Base-by-base conservation (phyloP, 2,888 invertebrate species). In the Drosophila emarginata region DNA sequence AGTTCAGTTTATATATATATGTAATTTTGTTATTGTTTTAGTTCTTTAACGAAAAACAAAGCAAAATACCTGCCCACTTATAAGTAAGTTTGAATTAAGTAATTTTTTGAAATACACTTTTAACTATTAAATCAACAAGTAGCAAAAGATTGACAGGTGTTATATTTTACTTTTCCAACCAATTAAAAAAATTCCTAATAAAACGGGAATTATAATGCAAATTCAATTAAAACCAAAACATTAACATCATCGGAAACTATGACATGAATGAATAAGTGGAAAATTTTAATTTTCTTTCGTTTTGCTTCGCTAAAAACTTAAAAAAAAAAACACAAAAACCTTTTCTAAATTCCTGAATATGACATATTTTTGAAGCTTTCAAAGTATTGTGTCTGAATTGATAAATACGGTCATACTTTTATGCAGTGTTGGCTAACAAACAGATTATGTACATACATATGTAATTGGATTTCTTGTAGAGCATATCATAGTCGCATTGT, bases 21-120 rank as follows among this genome's bases (percentile, higher is more conserved):
- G 14, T 52, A 26, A 15, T 54, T 54, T 40, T 21, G 32, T 37
- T 37, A 12, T 52, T 61, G 28, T 32, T 12, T 11, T 45, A 59
- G 28, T 50, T 60, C 32, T 26, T 51, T 2, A 32, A 7, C 51
- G 51, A 28, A 18, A 59, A 45, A 59, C 36, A 59, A 59, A 45
- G 45, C 15, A 45, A 45, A 45, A 59, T 59, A 45, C 37, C 23
- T 57, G 36, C 2, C 57, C 56, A 56, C 56, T 32, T 53, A 28
- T 11, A 28, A 52, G 12, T n/a, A 26, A 53, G 15, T 53, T 28
- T 11, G 6, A 54, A 54, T 36, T 54, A 12, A 32, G 32, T 18
- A 32, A 36, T 54, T 54, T 18, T 18, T 54, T 11, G 12, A 36
- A 45, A 45, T 45, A 45, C 45, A 11, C 11, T 45, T 21, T 3